phyloP scores from a whole-genome alignment of 2,888 invertebrate species.

The Erebia aethiops region DNA sequence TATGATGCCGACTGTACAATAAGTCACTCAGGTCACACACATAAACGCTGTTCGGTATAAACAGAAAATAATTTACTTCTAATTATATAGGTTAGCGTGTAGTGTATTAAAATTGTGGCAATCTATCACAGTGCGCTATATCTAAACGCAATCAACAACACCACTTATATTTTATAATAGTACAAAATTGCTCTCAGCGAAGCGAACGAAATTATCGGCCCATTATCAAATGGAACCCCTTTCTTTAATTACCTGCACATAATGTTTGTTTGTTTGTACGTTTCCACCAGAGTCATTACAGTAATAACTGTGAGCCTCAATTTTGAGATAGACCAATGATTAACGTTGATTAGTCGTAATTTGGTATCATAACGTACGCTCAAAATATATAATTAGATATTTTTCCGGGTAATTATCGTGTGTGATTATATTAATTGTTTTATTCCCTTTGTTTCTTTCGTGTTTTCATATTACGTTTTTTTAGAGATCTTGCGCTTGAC shows the following conservation, averaged over 20 bases:
- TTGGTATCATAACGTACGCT: conserved; percentile 57
- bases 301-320: conserved; percentile 69
- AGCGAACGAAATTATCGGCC: conserved; percentile 70
- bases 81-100: conserved; percentile 35
- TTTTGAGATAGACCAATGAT: conserved; percentile 63
- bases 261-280: conserved; percentile 77
- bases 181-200: conserved; percentile 71
- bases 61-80: conserved; percentile 35
- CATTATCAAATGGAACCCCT: conserved; percentile 78
- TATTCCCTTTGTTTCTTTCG: conserved; percentile 9
- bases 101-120: conserved; percentile 51
- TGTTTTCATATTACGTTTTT: neutral
- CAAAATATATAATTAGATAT: conserved; percentile 65
- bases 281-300: conserved; percentile 68
- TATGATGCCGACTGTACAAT: conserved; percentile 6
- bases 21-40: conserved; percentile 7
- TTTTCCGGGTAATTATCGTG: conserved; percentile 58
- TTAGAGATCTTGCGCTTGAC: no score
- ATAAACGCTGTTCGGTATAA: conserved; percentile 15
- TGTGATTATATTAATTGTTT: conserved; percentile 11
- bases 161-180: conserved; percentile 70
- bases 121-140: conserved; percentile 68
- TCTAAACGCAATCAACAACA: conserved; percentile 66
- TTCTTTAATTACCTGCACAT: conserved; percentile 78
- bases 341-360: conserved; percentile 73